These are phyloP conservation scores for Hybognathus amarus DNA, from an alignment of 2,797 vertebrate species.

Conservation along the genomic window DNA sequence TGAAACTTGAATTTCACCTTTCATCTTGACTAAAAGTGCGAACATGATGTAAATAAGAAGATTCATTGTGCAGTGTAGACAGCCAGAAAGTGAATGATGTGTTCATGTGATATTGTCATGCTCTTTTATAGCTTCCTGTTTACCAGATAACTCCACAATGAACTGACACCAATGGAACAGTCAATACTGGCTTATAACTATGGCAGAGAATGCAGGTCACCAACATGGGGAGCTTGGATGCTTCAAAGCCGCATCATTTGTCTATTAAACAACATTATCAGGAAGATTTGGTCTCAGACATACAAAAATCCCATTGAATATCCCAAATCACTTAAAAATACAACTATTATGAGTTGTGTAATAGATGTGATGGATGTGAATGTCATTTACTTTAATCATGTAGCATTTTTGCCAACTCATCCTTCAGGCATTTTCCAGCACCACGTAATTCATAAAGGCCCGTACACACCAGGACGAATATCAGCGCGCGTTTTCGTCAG, in stretches of 20 bases:
- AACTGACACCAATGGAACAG: not conserved
- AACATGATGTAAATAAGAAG: too few species aligned
- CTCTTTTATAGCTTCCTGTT: slow-evolving; percentile 7
- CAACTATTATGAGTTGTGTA: too few species aligned
- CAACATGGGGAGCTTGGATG: not conserved
- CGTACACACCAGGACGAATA: too few species aligned
- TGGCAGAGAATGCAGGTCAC: slow-evolving; percentile 7
- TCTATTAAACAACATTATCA: not conserved
- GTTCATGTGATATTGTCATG: not conserved
- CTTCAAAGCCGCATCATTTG: not conserved
- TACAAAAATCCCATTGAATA: not conserved
- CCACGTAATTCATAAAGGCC: not conserved
- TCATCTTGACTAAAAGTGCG: too few species aligned
- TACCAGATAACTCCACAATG: not conserved
- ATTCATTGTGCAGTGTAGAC: too few species aligned
- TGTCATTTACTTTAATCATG: not conserved
- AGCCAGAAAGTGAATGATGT: too few species aligned
- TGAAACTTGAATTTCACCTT: too few species aligned
- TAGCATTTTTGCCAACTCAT: not conserved
- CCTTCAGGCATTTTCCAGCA: not conserved
- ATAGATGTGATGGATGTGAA: not conserved
- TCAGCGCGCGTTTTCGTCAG: too few species aligned
- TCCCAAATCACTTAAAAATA: not conserved
- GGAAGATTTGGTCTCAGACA: not conserved
- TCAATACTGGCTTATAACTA: not conserved